Evolutionary conservation across 1,140 invertebrate species (phyloP).

Genomic region (Drosophila punjabiensis): DNA sequence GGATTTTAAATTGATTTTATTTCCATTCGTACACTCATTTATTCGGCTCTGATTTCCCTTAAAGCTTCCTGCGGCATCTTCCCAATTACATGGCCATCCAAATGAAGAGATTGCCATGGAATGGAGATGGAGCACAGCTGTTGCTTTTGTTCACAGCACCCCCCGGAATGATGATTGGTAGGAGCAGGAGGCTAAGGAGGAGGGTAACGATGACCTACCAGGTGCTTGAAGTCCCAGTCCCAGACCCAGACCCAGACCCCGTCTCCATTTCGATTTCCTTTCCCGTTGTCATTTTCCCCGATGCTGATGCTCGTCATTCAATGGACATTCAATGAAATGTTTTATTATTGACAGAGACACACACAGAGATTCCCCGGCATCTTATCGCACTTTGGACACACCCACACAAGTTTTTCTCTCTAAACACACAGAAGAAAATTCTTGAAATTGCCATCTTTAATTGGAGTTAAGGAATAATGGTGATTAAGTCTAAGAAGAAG

Average conservation of each 20-base stretch:
- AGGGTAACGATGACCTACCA: conserved; percentile 10
- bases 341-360: conserved; percentile 59
- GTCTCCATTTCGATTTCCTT: conserved; percentile 18
- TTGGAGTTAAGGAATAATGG: background rate
- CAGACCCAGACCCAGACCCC: background rate
- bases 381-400: conserved; percentile 3
- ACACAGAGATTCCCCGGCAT: conserved; percentile 11
- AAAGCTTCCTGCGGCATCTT: conserved; percentile 32
- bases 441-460: background rate
- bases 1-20: conserved; percentile 82
- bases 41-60: conserved; percentile 61
- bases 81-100: conserved; percentile 39
- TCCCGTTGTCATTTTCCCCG: conserved; percentile 27
- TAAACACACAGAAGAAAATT: conserved; percentile 4
- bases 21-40: conserved; percentile 63
- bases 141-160: conserved; percentile 29
- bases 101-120: conserved; percentile 57
- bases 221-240: conserved; percentile 26
- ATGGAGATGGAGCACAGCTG: conserved; percentile 48
- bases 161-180: conserved; percentile 25
- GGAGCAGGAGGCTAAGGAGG: too few species aligned
- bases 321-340: conserved; percentile 70
- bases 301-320: conserved; percentile 27
- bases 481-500: background rate
- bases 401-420: conserved; percentile 16